Base-by-base conservation (phyloP, 2,113 vertebrate species). In the Notiomystis cincta region DNA sequence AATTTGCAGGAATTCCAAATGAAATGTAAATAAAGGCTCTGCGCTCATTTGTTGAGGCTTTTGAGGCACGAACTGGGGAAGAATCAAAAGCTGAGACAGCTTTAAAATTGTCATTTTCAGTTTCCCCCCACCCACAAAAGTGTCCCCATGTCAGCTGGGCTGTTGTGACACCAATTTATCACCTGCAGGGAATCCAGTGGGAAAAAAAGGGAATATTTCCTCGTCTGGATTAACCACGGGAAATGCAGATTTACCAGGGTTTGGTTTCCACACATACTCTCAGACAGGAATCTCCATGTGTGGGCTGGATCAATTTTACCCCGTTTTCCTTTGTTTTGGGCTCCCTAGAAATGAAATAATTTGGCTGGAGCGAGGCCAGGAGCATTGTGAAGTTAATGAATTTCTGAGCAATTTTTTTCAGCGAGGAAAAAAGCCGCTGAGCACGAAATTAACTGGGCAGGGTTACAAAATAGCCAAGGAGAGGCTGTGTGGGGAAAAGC, bases 371-470 rank as follows among this genome's bases (percentile, higher is more conserved):
- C 3, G 7, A 33, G 78, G 89, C 94, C 96, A 95, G 30, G 33
- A 1, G 1, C 61, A 25, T 82, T 95, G 92, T 62, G 53, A 48
- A 86, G 61, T 66, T 90, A 83, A 97, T 91, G 81, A 97, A 97
- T 97, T 93, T 78, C 64, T 75, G 71, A 56, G 92, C 67, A 42
- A 80, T 40, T 58, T 21, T 69, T 80, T 70, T 72, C 33, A 38
- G 25, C 1, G 28, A 83, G 82, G 56, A 11, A 53, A 91, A 90
- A 93, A 82, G 40, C 60, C 67, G 19, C 78, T 0, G 78, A 80
- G 90, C 67, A 31, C 81, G 84, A 73, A 96, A 97, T 94, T 82
- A 93, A 83, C 89, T 42, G 92, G 95, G 69, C 79, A 83, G 78
- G 70, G 87, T 86, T 82, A 54, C 82, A 81, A 54, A 89, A 54